A percentile compares a stretch with the other conserved stretches of the same genome.
Evolutionary conservation across 2,113 vertebrate genomes (phyloP).

Genomic region (Dolichallabes microphthalmus): DNA sequence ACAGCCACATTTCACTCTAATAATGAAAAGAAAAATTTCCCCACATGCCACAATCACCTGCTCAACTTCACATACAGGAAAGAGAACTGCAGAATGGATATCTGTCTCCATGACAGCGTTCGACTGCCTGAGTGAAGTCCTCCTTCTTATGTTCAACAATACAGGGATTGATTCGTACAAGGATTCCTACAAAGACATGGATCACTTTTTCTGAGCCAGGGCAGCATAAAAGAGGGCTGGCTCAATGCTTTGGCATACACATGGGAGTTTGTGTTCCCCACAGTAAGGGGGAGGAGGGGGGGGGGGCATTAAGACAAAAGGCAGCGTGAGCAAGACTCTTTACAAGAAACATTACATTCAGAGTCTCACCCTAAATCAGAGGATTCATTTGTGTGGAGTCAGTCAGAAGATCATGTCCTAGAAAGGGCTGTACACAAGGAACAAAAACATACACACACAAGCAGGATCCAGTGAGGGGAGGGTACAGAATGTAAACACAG

Average conservation of each 20-base stretch:
- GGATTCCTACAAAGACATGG: neutral
- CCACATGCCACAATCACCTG: neutral
- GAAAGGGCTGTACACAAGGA: neutral
- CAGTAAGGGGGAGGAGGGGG: neutral
- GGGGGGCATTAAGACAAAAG: neutral
- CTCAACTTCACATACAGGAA: neutral
- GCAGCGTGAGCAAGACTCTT: conserved; percentile 20
- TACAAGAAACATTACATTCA: conserved; percentile 45
- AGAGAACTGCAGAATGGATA: conserved; percentile 11
- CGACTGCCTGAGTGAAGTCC: neutral
- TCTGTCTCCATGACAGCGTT: conserved; percentile 9
- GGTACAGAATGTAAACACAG: conserved; percentile 69
- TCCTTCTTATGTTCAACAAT: neutral
- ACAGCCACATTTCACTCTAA: neutral
- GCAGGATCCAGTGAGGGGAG: conserved; percentile 29
- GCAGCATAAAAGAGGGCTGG: conserved; percentile 26
- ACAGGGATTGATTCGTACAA: neutral
- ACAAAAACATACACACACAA: neutral
- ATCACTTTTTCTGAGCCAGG: neutral
- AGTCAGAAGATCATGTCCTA: conserved; percentile 13
- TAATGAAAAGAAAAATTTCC: conserved; percentile 7
- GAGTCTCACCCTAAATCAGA: conserved; percentile 23
- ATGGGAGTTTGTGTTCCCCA: conserved; percentile 12
- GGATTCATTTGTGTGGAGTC: neutral
- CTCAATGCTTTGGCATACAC: conserved; percentile 49